These are phyloP conservation scores for Myathropa florea DNA, from an alignment of 2,888 invertebrate species.

Conservation along the genomic window DNA sequence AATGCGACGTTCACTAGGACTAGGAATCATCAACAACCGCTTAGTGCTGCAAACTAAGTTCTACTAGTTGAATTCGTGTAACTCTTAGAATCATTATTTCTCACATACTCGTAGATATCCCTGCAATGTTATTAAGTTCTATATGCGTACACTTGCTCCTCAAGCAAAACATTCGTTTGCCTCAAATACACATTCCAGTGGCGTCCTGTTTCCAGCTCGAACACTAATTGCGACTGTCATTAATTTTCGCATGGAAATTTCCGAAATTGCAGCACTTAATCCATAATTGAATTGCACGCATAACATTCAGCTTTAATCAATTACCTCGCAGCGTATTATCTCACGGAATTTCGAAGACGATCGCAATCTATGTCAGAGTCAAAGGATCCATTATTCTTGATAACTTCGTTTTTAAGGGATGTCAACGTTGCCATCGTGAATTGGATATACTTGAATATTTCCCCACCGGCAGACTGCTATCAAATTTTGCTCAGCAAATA, in stretches of 20 bases:
- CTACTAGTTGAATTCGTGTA: too few relatives aligned
- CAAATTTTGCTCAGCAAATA: slow-evolving; percentile 5
- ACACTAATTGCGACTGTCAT: slow-evolving; percentile 40
- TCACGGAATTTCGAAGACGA: slow-evolving; percentile 10
- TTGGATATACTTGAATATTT: not conserved
- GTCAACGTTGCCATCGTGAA: not conserved
- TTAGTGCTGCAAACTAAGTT: too few relatives aligned
- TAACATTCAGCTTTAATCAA: slow-evolving; percentile 36
- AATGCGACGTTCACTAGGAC: too few relatives aligned
- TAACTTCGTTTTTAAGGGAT: not conserved
- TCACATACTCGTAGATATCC: too few relatives aligned
- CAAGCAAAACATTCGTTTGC: not conserved
- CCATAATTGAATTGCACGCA: slow-evolving; percentile 55
- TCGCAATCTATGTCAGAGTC: slow-evolving; percentile 14
- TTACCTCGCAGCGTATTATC: slow-evolving; percentile 14
- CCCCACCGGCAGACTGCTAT: not conserved
- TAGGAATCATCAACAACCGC: too few relatives aligned
- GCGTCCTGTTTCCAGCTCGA: not conserved
- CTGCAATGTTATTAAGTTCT: too few relatives aligned
- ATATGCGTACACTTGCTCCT: not conserved
- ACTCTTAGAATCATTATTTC: too few relatives aligned
- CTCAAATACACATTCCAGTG: slow-evolving; percentile 1
- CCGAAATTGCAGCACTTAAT: slow-evolving; percentile 61
- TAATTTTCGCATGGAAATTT: slow-evolving; percentile 58
- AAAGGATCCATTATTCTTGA: not conserved